A percentile compares a stretch with the other conserved stretches of the same genome.
phyloP scores from a whole-genome alignment of 2,113 vertebrate genomes.

The Sarotherodon lohbergeri region DNA sequence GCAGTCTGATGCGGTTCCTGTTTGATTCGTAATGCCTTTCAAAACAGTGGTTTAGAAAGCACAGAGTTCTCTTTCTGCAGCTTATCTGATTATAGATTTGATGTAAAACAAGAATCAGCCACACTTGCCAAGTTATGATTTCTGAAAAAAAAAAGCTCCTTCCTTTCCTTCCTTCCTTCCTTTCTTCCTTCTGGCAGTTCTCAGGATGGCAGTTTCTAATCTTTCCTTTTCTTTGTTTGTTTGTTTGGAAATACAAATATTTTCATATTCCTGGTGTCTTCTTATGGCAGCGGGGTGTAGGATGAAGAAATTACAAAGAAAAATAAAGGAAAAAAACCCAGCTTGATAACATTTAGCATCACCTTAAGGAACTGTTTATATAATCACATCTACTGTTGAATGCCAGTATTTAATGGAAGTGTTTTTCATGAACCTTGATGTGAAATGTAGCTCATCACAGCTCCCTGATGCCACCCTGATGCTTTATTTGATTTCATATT shows the following conservation, averaged over 20 bases:
- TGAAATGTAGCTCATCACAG: not conserved
- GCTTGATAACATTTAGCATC: not conserved
- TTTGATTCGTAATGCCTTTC: not conserved
- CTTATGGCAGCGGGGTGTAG: not conserved
- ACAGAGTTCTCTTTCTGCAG: not conserved
- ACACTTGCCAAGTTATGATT: not conserved
- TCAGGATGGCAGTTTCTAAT: not conserved
- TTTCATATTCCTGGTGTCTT: not conserved
- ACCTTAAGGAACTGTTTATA: not conserved
- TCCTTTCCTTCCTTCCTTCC: not conserved
- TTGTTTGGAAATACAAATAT: not conserved
- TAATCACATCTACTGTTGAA: not conserved
- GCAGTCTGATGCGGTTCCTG: not conserved
- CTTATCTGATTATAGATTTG: not conserved
- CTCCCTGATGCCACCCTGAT: not conserved
- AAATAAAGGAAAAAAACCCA: not conserved
- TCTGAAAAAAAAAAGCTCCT: not conserved
- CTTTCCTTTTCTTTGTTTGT: not conserved
- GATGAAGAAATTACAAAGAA: not conserved
- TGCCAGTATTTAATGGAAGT: not conserved
- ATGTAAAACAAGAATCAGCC: not conserved
- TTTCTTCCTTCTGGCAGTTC: not conserved
- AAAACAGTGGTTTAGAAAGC: not conserved
- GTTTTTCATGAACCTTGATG: not conserved
- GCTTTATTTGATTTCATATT: not conserved